Evolutionary conservation across 1,140 invertebrate species (phyloP), one percentile per base, ranked within the genome.

Genomic region (Chelonus insularis): DNA sequence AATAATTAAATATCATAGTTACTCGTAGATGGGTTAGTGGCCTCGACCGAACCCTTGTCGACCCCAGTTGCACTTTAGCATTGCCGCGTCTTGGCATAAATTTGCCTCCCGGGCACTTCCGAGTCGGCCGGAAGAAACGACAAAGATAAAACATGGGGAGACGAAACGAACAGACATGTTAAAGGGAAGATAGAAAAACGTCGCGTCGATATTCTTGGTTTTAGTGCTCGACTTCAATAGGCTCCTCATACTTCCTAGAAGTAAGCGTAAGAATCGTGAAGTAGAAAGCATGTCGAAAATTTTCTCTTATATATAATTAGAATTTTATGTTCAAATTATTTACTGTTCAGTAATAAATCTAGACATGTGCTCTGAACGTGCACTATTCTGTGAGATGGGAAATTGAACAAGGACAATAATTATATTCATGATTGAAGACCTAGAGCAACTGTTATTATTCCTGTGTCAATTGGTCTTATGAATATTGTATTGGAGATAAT

Each of bases 221-320:
- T 23, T 23, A 7, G 8, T 25, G 3, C 16, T 25, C n/a, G 25
- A 8, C 34, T 39, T 37, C 34, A 39, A n/a, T 45, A 25, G 21
- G 21, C 1, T 16, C 14, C 1, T 43, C 20, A 5, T 43, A 29
- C 21, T 32, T 54, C 39, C 23, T 41, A 41, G 25, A 52, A 57
- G 12, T 6, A 14, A 45, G 39, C 18, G 36, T 18, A 1, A 18
- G 4, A 39, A 48, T 41, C 12, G 12, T 32, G 32, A 48, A 23
- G 57, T 60, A 60, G 57, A 52, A 60, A 60, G 57, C 57, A 60
- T 51, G 36, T 51, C 48, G 34, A 51, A 39, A n/a, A 50, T 45
- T 57, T 47, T 43, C 43, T 25, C 41, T 34, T 7, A 29, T 7
- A 57, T 48, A 37, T 39, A 39, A 59, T 50, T 41, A 52, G n/a